Base-by-base conservation (phyloP, 2,888 invertebrate species). In the Ferrisia virgata region DNA sequence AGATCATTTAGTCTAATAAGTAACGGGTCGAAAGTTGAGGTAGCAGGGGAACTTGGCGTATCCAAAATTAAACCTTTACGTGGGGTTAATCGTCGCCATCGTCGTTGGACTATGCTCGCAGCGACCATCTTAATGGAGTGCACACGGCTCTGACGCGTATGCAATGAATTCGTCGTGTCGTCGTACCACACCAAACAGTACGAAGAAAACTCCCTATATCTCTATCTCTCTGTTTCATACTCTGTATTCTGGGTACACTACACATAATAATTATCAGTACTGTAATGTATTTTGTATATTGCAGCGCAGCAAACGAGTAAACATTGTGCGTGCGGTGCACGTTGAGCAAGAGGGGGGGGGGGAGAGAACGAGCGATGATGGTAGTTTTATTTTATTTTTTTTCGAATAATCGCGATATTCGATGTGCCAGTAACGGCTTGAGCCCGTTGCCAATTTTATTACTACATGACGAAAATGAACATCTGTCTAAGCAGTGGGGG, bases 91-190 rank as follows among this genome's bases (percentile, higher is more conserved):
- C 8, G 6, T 33, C 18, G 72, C 15, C 43, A 28, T 22, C 47
- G 79, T 47, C 25, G 39, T 33, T 58, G 40, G 28, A 18, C 18
- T 18, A 28, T 81, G 43, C 9, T 28, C 13, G 8, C 9, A n/a
- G 33, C n/a, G 31, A 28, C 15, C 2, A 13, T 40, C 36, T 39
- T 72, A 83, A 72, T 72, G 72, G 69, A 83, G 83, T 83, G 83
- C 83, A 83, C 83, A 83, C 83, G 83, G 83, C 83, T 83, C 83
- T 53, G 53, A 22, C 53, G 22, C 53, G 43, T 43, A 43, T 43
- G 43, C 43, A 43, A n/a, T 6, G n/a, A n/a, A n/a, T n/a, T n/a
- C n/a, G n/a, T n/a, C n/a, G n/a, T n/a, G n/a, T n/a, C n/a, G n/a
- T n/a, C n/a, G n/a, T n/a, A n/a, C n/a, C n/a, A n/a, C n/a, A n/a